phyloP scores from a whole-genome alignment of 2,888 invertebrate genomes.

The Ophion ventricosus region DNA sequence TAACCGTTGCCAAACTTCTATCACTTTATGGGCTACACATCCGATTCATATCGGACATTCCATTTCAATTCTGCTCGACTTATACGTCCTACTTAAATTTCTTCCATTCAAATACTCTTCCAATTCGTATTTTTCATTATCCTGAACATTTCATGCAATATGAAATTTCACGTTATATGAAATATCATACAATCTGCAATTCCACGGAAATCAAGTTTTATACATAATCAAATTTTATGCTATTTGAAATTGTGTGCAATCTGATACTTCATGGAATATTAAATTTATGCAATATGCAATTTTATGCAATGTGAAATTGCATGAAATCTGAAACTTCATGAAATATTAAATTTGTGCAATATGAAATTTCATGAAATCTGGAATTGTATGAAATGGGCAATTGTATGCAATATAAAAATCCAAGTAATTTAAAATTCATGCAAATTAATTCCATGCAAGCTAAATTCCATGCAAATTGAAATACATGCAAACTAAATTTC shows the following conservation, averaged over 20 bases:
- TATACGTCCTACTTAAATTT: background rate
- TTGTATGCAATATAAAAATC: background rate
- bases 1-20: conserved; percentile 74
- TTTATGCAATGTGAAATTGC: background rate
- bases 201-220: background rate
- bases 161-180: no score
- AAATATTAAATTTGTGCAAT: background rate
- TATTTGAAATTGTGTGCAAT: background rate
- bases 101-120: background rate
- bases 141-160: background rate
- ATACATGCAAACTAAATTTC: background rate
- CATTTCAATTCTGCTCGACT: background rate
- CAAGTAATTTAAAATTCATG: background rate
- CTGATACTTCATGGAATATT: background rate
- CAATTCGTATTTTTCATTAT: background rate
- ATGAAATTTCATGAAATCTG: background rate
- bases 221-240: background rate
- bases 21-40: background rate
- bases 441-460: no score
- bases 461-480: background rate
- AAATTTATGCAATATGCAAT: background rate
- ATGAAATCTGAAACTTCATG: background rate
- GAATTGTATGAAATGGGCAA: background rate
- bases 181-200: background rate
- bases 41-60: conserved; percentile 1